Evolutionary conservation across 1,140 invertebrate species (phyloP).

Genomic region (Drosophila arawakana): DNA sequence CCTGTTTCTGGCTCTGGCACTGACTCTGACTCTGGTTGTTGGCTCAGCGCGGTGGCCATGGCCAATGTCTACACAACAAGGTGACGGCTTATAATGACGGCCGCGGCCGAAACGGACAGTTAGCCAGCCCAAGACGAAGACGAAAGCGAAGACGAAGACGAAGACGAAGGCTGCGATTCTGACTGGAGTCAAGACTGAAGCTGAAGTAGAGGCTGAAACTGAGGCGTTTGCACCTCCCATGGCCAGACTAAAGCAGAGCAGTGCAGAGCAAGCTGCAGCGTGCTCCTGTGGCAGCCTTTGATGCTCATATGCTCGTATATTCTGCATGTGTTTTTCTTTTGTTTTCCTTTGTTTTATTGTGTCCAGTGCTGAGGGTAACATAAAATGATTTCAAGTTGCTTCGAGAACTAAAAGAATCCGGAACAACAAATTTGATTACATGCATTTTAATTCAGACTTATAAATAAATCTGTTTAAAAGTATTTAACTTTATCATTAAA

Average conservation of each 20-base stretch:
- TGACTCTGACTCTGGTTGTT: constrained; percentile 26
- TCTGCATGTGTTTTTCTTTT: constrained; percentile 29
- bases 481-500: no score
- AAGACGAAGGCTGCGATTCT: not conserved
- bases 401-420: no score
- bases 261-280: constrained; percentile 7
- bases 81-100: constrained; percentile 82
- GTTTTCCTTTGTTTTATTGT: constrained; percentile 12
- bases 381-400: no score
- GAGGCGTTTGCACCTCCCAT: constrained; percentile 75
- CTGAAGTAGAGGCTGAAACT: constrained; percentile 29
- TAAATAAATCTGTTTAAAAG: no score
- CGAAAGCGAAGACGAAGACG: constrained; percentile 34
- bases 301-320: constrained; percentile 17
- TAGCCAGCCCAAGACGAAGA: constrained; percentile 24
- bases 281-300: constrained; percentile 49
- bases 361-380: not conserved
- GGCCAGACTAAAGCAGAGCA: constrained; percentile 18
- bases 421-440: no score
- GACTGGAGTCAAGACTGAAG: constrained; percentile 22
- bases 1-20: constrained; percentile 21
- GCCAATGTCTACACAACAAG: constrained; percentile 82
- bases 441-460: no score
- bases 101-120: constrained; percentile 41
- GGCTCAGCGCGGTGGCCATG: constrained; percentile 73